Evolutionary conservation across 2,797 vertebrate species (phyloP), one percentile per base, ranked within the genome.

Genomic region (Smutsia gigantea): DNA sequence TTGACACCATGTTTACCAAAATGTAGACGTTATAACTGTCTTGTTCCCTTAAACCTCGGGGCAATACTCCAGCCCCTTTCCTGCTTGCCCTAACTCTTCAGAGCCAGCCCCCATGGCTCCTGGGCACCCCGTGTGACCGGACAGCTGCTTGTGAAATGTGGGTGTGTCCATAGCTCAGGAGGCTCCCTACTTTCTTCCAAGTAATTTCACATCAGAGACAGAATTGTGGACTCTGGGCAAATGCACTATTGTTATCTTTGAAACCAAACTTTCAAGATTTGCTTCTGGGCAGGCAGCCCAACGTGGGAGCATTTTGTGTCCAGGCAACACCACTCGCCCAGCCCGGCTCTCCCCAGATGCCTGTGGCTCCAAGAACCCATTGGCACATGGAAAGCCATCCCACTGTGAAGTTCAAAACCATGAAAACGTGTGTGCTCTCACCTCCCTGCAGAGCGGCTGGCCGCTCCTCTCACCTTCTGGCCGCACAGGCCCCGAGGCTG

Each of bases 401-500:
- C n/a, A n/a, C n/a, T n/a, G n/a, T n/a, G 37, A 34, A 66, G 51
- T 79, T 95, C 90, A 89, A 94, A 71, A 91, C 64, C 64, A 66
- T 39, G n/a, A 57, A 90, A 72, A 37, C 63, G 21, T 21, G 5
- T 55, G 55, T 55, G 53, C 19, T 21, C 18, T 8, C 5, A 0
- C 29, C 74, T 46, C 49, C 46, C 75, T 17, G 8, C 46, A 37
- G 4, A 31, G 39, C 53, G 53, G 23, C 18, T 31, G 55, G 55
- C 74, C 29, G 53, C 49, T 87, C 74, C 55, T 93, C 90, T 94
- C 84, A 82, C 93, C 87, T 78, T 97, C 85, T 93, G 84, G 53
- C 21, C 31, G 93, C 97, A 81, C 77, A 69, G 53, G 69, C 86
- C 49, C 23, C n/a, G 71, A 96, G 59, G 18, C 77, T 5, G 37